Base-by-base conservation (phyloP, 2,113 vertebrate species). In the Microcebus lehilahytsara region DNA sequence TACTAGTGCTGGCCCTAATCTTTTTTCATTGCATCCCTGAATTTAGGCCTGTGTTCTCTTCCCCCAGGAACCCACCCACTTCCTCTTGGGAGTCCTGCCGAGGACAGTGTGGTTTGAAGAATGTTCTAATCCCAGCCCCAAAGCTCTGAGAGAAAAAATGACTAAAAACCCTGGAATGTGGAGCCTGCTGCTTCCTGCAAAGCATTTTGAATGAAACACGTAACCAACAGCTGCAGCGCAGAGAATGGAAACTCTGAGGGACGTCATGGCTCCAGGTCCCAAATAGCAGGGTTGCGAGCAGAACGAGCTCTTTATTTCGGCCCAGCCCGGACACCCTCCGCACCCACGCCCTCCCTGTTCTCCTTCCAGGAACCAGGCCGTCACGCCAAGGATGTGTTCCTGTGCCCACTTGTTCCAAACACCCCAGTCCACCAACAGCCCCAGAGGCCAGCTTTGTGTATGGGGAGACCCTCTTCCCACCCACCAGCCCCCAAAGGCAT, bases 161-260 rank as follows among this genome's bases (percentile, higher is more conserved):
- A 98, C 97, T 92, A 91, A 93, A 98, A 97, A 69, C 96, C 0
- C n/a, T 51, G 81, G 97, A 98, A 98, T 98, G 97, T 85, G 49
- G 84, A 96, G 92, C 96, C 97, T 97, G 98, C 89, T 95, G 85
- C 91, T 98, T 98, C 97, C 95, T 95, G 91, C 58, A 85, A 96
- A 97, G 60, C 89, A 53, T 89, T 95, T 79, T 98, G 97, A 99
- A 98, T 98, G 98, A 98, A 98, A 97, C 96, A 96, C 20, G 74
- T 85, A 97, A 96, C 91, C 91, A 97, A 89, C 97, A 98, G 97
- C 97, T 98, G 98, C 92, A 84, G 72, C 77, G 4, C 96, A 98
- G 97, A 97, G 83, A 97, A 95, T 58, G 97, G 81, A 97, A 98
- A 98, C 95, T 93, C 69, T 71, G 71, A 78, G 80, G 66, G 92